These are phyloP conservation scores for Geodia barretti DNA, from an alignment of 37 sponge, comb jelly and placozoan genomes.

Conservation along the genomic window DNA sequence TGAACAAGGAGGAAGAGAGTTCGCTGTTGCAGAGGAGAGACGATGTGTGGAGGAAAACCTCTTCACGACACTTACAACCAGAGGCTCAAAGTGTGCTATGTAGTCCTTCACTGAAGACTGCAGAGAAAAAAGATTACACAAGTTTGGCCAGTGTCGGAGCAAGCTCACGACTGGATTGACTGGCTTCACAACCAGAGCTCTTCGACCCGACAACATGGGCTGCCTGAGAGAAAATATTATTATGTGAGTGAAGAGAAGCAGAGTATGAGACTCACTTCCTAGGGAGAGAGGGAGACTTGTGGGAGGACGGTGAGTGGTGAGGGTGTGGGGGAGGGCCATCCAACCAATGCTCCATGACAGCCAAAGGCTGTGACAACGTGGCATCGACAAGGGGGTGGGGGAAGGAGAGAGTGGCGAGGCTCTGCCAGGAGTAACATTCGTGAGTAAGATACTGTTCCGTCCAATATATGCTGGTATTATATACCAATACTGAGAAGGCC, in stretches of 20 bases:
- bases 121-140: too few relatives aligned
- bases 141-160: neutral
- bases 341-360: neutral
- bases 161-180: conserved; percentile 53
- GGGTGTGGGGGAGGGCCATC: neutral
- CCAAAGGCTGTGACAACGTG: neutral
- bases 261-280: too few relatives aligned
- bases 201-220: neutral
- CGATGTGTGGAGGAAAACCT: conserved; percentile 62
- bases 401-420: neutral
- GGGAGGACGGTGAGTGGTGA: neutral
- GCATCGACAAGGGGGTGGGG: neutral
- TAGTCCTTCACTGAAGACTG: conserved; percentile 79
- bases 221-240: conserved; percentile 1
- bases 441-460: too few relatives aligned
- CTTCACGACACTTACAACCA: conserved; percentile 62
- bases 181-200: conserved; percentile 45
- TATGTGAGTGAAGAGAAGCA: neutral
- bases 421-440: neutral
- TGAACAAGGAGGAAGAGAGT: conserved; percentile 78
- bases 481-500: too few relatives aligned
- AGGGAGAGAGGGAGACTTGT: neutral
- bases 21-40: conserved; percentile 80
- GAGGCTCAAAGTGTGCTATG: conserved; percentile 79
- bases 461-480: too few relatives aligned